Evolutionary conservation across 2,888 invertebrate genomes (phyloP).

Genomic region (Antitype chi): DNA sequence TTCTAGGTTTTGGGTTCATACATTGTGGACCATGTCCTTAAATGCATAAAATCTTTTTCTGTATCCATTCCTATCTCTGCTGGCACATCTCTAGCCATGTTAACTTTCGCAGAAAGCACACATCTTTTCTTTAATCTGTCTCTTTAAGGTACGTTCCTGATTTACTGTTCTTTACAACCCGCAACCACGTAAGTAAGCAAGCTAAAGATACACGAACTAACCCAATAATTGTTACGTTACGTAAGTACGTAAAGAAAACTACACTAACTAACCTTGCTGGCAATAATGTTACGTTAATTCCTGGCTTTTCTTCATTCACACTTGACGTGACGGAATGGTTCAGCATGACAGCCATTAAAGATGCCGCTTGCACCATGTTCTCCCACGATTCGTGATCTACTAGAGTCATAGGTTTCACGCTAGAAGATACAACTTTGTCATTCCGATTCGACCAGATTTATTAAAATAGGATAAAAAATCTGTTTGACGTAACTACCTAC

Average conservation of each 20-base stretch:
- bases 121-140: background rate
- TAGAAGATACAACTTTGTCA: constrained; percentile 24
- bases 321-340: constrained; percentile 65
- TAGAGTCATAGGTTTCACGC: constrained; percentile 65
- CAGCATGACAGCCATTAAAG: constrained; percentile 79
- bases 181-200: background rate
- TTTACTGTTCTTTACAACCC: background rate
- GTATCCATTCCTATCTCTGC: background rate
- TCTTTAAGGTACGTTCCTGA: background rate
- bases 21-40: no score
- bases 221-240: background rate
- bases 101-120: background rate
- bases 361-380: constrained; percentile 84
- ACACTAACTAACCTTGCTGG: constrained; percentile 30
- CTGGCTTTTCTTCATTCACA: constrained; percentile 5
- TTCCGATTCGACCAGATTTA: background rate
- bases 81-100: background rate
- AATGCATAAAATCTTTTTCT: background rate
- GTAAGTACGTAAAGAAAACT: background rate
- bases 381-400: constrained; percentile 86
- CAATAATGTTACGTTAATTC: constrained; percentile 11
- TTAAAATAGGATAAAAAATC: background rate
- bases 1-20: no score
- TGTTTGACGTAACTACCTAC: background rate
- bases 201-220: background rate